Evolutionary conservation across 2,888 invertebrate species (phyloP), one percentile per base, ranked within the genome.

Genomic region (Sthenelais limicola): DNA sequence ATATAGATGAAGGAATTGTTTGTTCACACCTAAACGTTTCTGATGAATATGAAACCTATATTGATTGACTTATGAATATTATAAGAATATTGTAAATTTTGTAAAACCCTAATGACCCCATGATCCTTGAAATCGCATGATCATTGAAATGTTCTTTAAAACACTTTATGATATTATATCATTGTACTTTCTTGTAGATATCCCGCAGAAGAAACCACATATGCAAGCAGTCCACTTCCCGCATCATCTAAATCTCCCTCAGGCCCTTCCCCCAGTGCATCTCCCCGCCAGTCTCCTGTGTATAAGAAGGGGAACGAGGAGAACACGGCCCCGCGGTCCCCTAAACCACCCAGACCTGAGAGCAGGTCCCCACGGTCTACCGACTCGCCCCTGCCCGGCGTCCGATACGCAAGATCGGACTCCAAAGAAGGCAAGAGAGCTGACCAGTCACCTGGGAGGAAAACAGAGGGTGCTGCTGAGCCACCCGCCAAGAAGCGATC

Each of bases 301-400:
- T n/a, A n/a, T 38, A 28, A 21, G 9, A 15, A 43, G 3, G 26
- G 5, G 15, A 43, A 24, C 28, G 30, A 1, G 12, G 69, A 69
- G 35, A 49, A 54, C 51, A 52, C 52, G 12, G 28, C 56, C 4
- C 54, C 54, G n/a, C 56, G 32, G 47, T 71, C 58, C n/a, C 71
- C 71, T 33, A 38, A 66, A 35, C 3, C 7, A 4, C 21, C 15
- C n/a, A 38, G 26, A 21, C 21, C n/a, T 4, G 71, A 24, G 1
- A n/a, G 30, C 4, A 38, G 56, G 49, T 62, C 71, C 5, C 49
- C 58, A 1, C 43, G 48, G 32, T 9, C 68, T 18, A 26, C 67
- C 3, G 67, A 43, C 30, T 67, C 67, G 0, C 35, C 35, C 7
- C 26, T 33, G 18, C 66, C 66, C 3, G 43, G 66, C 66, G 30